Evolutionary conservation across 35 echinoderm and acorn worm genomes (phyloP).

Genomic region (Heliocidaris tuberculata): DNA sequence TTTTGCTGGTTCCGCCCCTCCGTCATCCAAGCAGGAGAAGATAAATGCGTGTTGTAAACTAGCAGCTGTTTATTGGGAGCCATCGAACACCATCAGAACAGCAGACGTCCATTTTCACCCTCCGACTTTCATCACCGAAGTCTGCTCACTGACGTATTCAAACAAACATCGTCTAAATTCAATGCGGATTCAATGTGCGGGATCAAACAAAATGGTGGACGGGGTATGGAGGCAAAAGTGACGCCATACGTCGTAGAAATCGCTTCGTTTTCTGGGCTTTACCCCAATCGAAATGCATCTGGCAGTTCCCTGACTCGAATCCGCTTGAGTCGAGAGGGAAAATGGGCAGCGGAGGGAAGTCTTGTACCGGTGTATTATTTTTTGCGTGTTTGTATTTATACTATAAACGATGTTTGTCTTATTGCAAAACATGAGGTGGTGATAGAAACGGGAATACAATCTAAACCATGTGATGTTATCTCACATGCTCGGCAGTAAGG

Average conservation of each 20-base stretch:
- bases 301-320: neutral
- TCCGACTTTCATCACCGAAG: constrained; percentile 23
- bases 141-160: constrained; percentile 42
- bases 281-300: neutral
- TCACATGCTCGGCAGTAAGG: neutral
- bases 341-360: neutral
- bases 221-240: neutral
- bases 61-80: neutral
- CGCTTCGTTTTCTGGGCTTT: neutral
- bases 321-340: neutral
- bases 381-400: constrained; percentile 45
- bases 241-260: constrained; percentile 17
- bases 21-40: neutral
- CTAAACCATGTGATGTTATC: constrained; percentile 32
- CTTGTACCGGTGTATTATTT: constrained; percentile 28
- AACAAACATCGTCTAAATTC: constrained; percentile 46
- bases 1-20: neutral
- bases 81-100: constrained; percentile 3
- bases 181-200: constrained; percentile 6
- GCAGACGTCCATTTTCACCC: constrained; percentile 31
- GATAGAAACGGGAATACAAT: constrained; percentile 39
- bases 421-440: constrained; percentile 43
- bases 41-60: neutral
- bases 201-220: constrained; percentile 12
- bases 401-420: constrained; percentile 53